These are phyloP conservation scores for Pterois miles DNA, from an alignment of 2,797 vertebrate species.

Conservation along the genomic window DNA sequence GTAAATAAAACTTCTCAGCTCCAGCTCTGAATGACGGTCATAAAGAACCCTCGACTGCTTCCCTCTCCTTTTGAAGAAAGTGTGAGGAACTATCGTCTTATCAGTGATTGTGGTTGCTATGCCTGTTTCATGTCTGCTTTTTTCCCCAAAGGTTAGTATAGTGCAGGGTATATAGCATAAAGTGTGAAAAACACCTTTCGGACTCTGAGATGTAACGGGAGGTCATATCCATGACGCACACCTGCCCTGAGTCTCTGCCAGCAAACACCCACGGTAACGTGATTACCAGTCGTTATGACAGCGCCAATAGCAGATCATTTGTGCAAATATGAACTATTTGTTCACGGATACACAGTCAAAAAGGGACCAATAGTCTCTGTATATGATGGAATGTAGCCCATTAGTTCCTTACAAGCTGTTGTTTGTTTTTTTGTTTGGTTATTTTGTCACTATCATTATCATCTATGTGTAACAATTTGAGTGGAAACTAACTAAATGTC, in stretches of 20 bases:
- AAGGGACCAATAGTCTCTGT: background rate
- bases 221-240: background rate
- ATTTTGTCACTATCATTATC: background rate
- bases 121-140: background rate
- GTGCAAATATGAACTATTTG: background rate
- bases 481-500: background rate
- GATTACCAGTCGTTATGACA: background rate
- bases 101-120: background rate
- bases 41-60: conserved; percentile 21
- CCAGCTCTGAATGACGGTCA: conserved; percentile 15
- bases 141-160: background rate
- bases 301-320: background rate
- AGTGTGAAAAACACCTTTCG: background rate
- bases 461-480: background rate
- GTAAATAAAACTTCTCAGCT: conserved; percentile 53
- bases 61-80: conserved; percentile 2
- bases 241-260: background rate
- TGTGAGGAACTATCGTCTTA: background rate
- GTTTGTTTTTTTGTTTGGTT: background rate
- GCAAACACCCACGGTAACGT: no score
- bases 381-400: background rate
- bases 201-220: background rate
- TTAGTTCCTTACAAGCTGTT: background rate
- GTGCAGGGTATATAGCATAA: no score
- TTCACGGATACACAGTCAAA: background rate